Conservation (phyloP, 2,888 invertebrate genomes). For the Ptilodon capucinus region DNA sequence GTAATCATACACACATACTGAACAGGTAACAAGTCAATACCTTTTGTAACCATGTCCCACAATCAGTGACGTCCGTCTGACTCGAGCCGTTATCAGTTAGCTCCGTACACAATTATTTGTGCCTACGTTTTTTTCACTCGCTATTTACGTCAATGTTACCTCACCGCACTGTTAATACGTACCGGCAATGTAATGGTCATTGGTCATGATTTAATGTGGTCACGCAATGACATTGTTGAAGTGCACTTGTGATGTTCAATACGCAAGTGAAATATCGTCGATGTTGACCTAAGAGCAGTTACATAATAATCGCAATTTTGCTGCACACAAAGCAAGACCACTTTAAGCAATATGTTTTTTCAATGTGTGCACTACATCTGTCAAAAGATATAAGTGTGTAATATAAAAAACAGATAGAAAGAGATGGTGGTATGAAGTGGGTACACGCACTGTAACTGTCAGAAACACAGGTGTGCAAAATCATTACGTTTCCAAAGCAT, state of each 20-base stretch:
- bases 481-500: too few species aligned
- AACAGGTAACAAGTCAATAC: background rate
- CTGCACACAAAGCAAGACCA: too few species aligned
- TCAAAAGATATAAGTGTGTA: too few species aligned
- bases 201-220: conserved; percentile 17
- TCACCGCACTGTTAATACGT: conserved; percentile 25
- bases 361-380: too few species aligned
- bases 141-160: conserved; percentile 35
- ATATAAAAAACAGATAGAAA: too few species aligned
- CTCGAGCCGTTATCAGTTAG: conserved; percentile 42
- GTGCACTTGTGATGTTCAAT: conserved; percentile 15
- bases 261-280: background rate
- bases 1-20: too few species aligned
- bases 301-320: background rate
- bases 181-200: conserved; percentile 12
- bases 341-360: too few species aligned
- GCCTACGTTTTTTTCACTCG: conserved; percentile 27
- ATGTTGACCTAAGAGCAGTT: background rate
- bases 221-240: conserved; percentile 24
- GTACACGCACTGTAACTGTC: too few species aligned
- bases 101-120: conserved; percentile 23
- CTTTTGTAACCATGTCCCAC: conserved; percentile 15
- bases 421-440: too few species aligned
- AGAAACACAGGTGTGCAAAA: too few species aligned
- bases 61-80: conserved; percentile 40